Evolutionary conservation across 1,140 invertebrate genomes (phyloP).

Genomic region (Rhyacophila brunnea): DNA sequence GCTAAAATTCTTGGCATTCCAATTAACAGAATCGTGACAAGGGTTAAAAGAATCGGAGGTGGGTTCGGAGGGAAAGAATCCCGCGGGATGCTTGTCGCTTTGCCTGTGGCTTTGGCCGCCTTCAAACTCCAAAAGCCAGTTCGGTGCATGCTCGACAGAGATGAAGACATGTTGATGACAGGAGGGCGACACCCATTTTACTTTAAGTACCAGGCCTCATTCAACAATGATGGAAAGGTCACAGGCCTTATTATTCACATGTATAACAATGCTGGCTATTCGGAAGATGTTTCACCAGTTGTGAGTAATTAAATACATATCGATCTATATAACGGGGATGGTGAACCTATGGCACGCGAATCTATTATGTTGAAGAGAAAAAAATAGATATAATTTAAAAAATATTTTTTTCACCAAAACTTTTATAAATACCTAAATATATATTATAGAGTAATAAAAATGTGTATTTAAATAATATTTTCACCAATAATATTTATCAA

Average conservation of each 20-base stretch:
- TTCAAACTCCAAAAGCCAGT: slow-evolving; percentile 75
- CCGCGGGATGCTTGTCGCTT: slow-evolving; percentile 58
- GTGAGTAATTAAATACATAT: slow-evolving; percentile 55
- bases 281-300: slow-evolving; percentile 76
- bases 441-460: no score
- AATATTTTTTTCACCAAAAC: no score
- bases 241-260: slow-evolving; percentile 69
- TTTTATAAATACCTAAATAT: no score
- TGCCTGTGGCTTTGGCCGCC: slow-evolving; percentile 72
- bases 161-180: slow-evolving; percentile 90
- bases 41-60: slow-evolving; percentile 86
- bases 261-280: slow-evolving; percentile 83
- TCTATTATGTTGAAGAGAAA: no score
- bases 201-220: slow-evolving; percentile 83
- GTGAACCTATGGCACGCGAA: no score
- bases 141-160: slow-evolving; percentile 85
- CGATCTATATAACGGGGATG: no score
- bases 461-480: no score
- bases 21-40: slow-evolving; percentile 72
- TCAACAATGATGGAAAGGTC: slow-evolving; percentile 72
- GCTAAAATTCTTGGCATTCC: slow-evolving; percentile 72
- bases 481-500: no score
- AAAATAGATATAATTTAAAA: no score
- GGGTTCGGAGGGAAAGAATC: slow-evolving; percentile 97
- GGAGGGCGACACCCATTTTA: slow-evolving; percentile 88